Conservation (phyloP, 2,888 invertebrate species). For the Dasypolia templi region DNA sequence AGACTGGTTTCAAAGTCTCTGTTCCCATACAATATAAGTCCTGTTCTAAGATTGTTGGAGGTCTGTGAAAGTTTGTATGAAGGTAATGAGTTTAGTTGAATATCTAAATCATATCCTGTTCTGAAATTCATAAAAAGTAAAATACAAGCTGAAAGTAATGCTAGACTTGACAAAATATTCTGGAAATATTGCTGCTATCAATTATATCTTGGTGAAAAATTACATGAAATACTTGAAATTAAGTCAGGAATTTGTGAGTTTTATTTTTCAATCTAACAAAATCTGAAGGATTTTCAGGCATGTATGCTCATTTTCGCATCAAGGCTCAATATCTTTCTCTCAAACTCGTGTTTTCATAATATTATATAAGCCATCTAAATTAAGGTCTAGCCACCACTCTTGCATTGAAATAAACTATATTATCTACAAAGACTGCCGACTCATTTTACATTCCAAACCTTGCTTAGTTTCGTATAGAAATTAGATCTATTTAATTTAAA, state of each 20-base stretch:
- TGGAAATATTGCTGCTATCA: slow-evolving; percentile 1
- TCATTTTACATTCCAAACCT: slow-evolving; percentile 80
- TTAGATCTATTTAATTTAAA: slow-evolving; percentile 75
- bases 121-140: slow-evolving; percentile 31
- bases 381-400: slow-evolving; percentile 36
- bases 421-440: slow-evolving; percentile 74
- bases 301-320: not conserved
- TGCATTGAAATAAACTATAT: slow-evolving; percentile 53
- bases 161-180: slow-evolving; percentile 28
- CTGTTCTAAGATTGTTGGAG: slow-evolving; percentile 95
- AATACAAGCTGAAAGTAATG: slow-evolving; percentile 38
- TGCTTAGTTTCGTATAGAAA: slow-evolving; percentile 65
- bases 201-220: not conserved
- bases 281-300: not conserved
- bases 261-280: not conserved
- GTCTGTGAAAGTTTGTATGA: slow-evolving; percentile 96
- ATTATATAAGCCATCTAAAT: not conserved
- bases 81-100: slow-evolving; percentile 95
- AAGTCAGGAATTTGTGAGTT: not conserved
- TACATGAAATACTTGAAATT: not conserved
- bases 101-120: slow-evolving; percentile 25
- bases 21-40: slow-evolving; percentile 97
- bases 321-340: slow-evolving; percentile 1
- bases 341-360: slow-evolving; percentile 2
- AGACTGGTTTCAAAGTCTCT: slow-evolving; percentile 95